Evolutionary conservation across 2,888 invertebrate species (phyloP).

Genomic region (Lasioglossum figueresi): DNA sequence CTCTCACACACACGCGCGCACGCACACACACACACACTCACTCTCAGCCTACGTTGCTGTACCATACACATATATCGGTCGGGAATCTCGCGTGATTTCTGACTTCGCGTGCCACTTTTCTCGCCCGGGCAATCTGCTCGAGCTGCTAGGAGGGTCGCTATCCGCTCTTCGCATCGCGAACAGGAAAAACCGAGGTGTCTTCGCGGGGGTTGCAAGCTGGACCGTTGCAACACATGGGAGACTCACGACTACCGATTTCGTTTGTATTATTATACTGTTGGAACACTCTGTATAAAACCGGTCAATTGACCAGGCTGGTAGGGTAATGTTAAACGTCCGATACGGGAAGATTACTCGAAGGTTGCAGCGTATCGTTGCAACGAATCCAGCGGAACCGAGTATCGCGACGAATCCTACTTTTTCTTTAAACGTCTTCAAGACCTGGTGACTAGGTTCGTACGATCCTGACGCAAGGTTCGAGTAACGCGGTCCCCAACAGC

Average conservation of each 20-base stretch:
- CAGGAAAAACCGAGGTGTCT: conserved; percentile 3
- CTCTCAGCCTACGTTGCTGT: neutral
- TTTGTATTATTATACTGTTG: neutral
- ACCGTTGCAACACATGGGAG: neutral
- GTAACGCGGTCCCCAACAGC: neutral
- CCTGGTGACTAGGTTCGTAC: no score
- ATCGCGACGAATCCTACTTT: no score
- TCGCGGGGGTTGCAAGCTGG: conserved; percentile 4
- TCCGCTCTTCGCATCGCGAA: neutral
- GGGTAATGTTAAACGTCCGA: no score
- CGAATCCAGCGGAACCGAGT: no score
- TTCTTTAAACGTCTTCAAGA: no score
- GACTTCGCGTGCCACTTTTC: conserved; percentile 76
- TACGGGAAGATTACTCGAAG: no score
- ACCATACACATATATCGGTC: conserved; percentile 12
- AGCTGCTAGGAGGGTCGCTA: neutral
- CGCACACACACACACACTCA: no score
- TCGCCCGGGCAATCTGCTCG: conserved; percentile 65
- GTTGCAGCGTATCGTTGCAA: no score
- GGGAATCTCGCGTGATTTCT: conserved; percentile 74
- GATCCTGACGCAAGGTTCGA: neutral
- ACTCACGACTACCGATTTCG: neutral
- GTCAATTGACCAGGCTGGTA: no score
- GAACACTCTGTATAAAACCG: no score
- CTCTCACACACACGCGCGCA: no score